Base-by-base conservation (phyloP, 53 echinoderm and acorn worm species). In the Luidia sarsii region DNA sequence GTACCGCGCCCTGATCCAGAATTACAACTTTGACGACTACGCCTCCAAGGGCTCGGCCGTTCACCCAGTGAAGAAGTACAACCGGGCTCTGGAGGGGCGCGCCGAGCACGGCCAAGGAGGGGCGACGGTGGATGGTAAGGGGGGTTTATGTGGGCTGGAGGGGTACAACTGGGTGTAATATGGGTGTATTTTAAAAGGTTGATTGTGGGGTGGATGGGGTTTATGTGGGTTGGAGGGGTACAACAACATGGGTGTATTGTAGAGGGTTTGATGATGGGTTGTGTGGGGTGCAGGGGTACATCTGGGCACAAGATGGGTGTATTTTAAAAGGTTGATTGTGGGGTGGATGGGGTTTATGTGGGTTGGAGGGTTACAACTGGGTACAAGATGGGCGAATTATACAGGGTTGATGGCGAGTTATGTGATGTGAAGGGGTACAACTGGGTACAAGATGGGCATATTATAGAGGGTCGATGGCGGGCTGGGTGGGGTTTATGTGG, bases 31-130 rank as follows among this genome's bases (percentile, higher is more conserved):
- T 62, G 99, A 97, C 37, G 93, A 94, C 54, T 94, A 94, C 18
- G 91, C 99, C 16, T 97, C 99, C 23, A 97, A 97, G 68, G 97
- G 99, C 1, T 97, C 99, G 0, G 83, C 87, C 1, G 99, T 97
- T 4, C 99, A 97, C 50, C 91, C 94, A 13, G 70, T 64, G 84
- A 94, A 93, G 89, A 97, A 97, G 37, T 97, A 96, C 87, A 75
- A 92, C 71, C 75, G 93, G 19, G 84, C 86, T 29, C 68, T 93
- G n/a, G 89, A 97, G 34, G 90, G 86, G 3, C 64, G 64, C 1
- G 24, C 24, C 22, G 80, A 73, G 20, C 79, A 55, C 48, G 41
- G 67, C 29, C 61, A 53, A 22, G 85, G 68, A 43, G 87, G 80
- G 11, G 74, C 46, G 3, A 67, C 57, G 20, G 52, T 87, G 34